Evolutionary conservation across 2,888 invertebrate genomes (phyloP).

Genomic region (Epirrhoe alternata): DNA sequence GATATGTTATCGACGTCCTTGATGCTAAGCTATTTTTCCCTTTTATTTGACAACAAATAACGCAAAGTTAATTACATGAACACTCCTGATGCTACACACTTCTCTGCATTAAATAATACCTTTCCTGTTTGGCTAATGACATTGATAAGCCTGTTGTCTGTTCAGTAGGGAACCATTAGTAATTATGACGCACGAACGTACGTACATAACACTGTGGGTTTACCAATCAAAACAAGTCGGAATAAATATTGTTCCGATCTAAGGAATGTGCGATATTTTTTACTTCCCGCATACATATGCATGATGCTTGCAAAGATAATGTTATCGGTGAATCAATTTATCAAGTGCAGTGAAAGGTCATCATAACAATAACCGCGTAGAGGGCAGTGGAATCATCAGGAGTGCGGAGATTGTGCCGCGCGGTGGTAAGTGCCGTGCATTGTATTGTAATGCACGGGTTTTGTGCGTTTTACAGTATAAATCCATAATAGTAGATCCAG

Average conservation of each 20-base stretch:
- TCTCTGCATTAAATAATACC: constrained; percentile 30
- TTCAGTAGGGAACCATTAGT: constrained; percentile 38
- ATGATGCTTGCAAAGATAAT: constrained; percentile 13
- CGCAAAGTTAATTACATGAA: constrained; percentile 23
- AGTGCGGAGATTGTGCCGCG: constrained; percentile 4
- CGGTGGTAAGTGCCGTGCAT: constrained; percentile 41
- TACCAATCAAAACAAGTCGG: constrained; percentile 22
- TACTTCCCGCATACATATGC: constrained; percentile 11
- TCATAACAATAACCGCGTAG: constrained; percentile 18
- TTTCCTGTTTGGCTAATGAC: constrained; percentile 43
- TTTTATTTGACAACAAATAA: constrained; percentile 25
- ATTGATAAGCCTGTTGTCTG: constrained; percentile 41
- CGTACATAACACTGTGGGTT: constrained; percentile 8
- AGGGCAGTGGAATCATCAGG: constrained; percentile 11
- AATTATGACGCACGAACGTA: constrained; percentile 35
- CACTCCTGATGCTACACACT: constrained; percentile 11
- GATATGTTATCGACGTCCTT: constrained; percentile 58
- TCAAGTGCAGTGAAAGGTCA: constrained; percentile 23
- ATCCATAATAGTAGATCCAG: constrained; percentile 15
- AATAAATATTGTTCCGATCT: constrained; percentile 22
- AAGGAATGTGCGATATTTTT: constrained; percentile 5
- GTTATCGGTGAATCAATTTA: constrained; percentile 21
- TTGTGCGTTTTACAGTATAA: constrained; percentile 21
- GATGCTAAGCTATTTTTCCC: constrained; percentile 45
- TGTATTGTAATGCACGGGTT: constrained; percentile 35